Percentiles rank a stretch among this genome's conserved stretches.
phyloP scores from a whole-genome alignment of 2,797 vertebrate species.

The Todus mexicanus region DNA sequence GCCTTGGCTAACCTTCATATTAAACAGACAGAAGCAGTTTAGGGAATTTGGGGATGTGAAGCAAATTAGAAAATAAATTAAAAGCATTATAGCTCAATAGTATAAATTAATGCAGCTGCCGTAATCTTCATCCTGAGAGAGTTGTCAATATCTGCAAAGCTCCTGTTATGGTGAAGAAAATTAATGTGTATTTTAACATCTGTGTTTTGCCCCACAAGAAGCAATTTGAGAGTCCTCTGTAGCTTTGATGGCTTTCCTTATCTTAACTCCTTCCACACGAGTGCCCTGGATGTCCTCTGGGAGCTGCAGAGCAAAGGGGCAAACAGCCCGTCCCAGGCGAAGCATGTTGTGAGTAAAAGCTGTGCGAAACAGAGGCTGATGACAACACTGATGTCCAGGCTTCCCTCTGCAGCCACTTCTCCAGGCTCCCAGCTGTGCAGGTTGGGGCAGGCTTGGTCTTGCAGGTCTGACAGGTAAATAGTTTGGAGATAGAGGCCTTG shows the following conservation, averaged over 20 bases:
- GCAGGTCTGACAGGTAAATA: background rate
- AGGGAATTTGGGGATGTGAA: constrained; percentile 67
- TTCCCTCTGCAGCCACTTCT: background rate
- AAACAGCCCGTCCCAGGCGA: background rate
- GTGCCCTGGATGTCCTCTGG: background rate
- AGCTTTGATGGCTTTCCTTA: constrained; percentile 45
- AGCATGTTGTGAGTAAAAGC: background rate
- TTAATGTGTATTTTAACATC: constrained; percentile 48
- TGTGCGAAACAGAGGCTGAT: background rate
- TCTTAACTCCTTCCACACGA: constrained; percentile 53
- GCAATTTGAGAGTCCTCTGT: constrained; percentile 23
- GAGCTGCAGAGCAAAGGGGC: background rate
- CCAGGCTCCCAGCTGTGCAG: background rate
- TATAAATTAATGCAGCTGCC: constrained; percentile 66
- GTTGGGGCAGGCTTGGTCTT: background rate
- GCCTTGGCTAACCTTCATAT: constrained; percentile 66
- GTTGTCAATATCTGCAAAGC: constrained; percentile 67
- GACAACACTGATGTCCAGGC: background rate
- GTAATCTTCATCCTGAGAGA: constrained; percentile 64
- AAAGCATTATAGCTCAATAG: constrained; percentile 68
- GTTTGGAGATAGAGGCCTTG: background rate
- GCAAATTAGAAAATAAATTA: constrained; percentile 73
- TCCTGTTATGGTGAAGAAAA: constrained; percentile 38
- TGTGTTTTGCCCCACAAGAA: constrained; percentile 44
- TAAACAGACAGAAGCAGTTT: constrained; percentile 63